phyloP scores from a whole-genome alignment of 2,113 vertebrate species.

The Myanophis thanlyinensis region DNA sequence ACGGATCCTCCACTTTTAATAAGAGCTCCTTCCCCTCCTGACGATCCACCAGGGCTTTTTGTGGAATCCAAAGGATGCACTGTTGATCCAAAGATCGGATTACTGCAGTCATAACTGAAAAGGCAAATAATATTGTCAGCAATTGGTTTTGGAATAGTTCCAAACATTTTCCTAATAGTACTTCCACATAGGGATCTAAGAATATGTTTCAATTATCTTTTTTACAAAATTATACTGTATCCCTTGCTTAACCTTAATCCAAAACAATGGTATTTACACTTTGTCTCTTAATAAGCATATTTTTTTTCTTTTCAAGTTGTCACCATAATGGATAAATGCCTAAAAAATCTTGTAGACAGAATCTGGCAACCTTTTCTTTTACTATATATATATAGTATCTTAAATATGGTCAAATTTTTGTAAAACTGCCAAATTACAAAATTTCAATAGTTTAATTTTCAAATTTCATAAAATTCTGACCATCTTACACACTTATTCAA shows the following conservation, averaged over 20 bases:
- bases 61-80: conserved; percentile 63
- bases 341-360: neutral
- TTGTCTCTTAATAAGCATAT: neutral
- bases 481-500: too few relatives aligned
- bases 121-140: neutral
- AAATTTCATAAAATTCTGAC: too few relatives aligned
- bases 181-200: neutral
- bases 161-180: neutral
- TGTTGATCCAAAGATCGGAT: conserved; percentile 71
- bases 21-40: conserved; percentile 76
- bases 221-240: neutral
- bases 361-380: too few relatives aligned
- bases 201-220: neutral
- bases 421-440: too few relatives aligned
- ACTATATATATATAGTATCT: too few relatives aligned
- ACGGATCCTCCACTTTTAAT: conserved; percentile 71
- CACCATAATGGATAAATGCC: neutral
- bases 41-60: conserved; percentile 71
- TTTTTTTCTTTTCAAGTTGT: neutral
- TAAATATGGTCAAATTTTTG: too few relatives aligned
- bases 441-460: too few relatives aligned
- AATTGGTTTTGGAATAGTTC: neutral
- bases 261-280: neutral
- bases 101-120: conserved; percentile 73
- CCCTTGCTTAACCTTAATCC: neutral